These are phyloP conservation scores for human (Homo sapiens) DNA, from an alignment of 2,113 vertebrate species.

Conservation along the genomic window DNA sequence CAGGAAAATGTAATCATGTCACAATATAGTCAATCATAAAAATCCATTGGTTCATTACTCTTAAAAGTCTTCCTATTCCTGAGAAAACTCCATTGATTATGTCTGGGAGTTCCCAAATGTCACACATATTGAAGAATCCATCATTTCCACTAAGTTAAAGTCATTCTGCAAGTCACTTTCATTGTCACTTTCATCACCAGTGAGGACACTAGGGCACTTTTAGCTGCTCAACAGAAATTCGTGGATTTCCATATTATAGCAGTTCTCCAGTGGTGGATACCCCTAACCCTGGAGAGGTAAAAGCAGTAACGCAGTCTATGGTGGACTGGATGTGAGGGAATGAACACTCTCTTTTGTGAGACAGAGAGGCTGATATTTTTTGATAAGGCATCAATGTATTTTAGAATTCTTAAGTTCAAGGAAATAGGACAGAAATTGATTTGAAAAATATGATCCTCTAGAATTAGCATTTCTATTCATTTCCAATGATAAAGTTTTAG, in stretches of 20 bases:
- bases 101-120: background rate
- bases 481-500: background rate
- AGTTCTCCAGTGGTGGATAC: background rate
- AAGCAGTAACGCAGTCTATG: rapidly evolving
- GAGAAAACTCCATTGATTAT: background rate
- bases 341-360: background rate
- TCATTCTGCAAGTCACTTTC: background rate
- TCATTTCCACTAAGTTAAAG: background rate
- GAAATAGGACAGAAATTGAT: background rate
- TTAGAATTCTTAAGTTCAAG: background rate
- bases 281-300: background rate
- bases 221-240: background rate
- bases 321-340: background rate
- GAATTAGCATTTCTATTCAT: background rate
- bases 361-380: background rate
- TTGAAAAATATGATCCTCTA: background rate
- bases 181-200: background rate
- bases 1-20: background rate
- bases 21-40: background rate
- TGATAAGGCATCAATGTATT: background rate
- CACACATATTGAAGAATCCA: background rate
- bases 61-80: background rate
- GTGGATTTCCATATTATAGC: background rate
- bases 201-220: background rate
- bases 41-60: background rate